Evolutionary conservation across 2,797 vertebrate genomes (phyloP).

Genomic region (Lycodopsis pacificus): DNA sequence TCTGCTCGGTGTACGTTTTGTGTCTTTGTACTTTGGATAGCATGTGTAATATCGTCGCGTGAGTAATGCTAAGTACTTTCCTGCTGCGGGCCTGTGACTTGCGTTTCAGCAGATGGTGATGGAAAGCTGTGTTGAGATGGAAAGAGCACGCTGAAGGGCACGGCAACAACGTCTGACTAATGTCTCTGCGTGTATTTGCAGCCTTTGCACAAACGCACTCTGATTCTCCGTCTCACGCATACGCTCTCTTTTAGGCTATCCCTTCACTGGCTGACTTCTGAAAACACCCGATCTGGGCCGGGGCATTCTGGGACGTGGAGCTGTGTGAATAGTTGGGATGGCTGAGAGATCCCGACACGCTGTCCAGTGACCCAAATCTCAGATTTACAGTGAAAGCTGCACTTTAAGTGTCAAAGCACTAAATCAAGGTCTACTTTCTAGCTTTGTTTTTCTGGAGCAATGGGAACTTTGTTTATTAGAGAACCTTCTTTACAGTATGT

Average conservation of each 20-base stretch:
- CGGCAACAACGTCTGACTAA: conserved; percentile 57
- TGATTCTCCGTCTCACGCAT: conserved; percentile 19
- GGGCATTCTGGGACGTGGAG: conserved; percentile 55
- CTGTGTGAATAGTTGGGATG: conserved; percentile 66
- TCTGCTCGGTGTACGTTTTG: not conserved
- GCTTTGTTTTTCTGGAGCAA: not conserved
- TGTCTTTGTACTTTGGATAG: conserved; percentile 9
- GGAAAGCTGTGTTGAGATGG: conserved; percentile 36
- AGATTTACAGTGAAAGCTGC: conserved; percentile 37
- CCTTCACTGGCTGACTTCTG: conserved; percentile 15
- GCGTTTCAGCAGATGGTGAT: conserved; percentile 55
- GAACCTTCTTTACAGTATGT: not conserved
- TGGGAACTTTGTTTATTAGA: not conserved
- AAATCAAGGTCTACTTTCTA: not conserved
- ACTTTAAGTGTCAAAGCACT: not conserved
- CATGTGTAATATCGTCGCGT: conserved; percentile 20
- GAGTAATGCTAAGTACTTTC: conserved; percentile 22
- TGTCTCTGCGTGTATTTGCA: conserved; percentile 57
- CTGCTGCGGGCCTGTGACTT: conserved; percentile 30
- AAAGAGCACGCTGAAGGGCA: conserved; percentile 37
- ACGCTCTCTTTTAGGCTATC: not conserved
- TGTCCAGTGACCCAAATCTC: conserved; percentile 60
- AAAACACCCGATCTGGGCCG: conserved; percentile 57
- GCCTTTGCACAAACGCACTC: conserved; percentile 49
- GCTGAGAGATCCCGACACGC: conserved; percentile 66